Base-by-base conservation (phyloP, 2,888 invertebrate genomes). In the Exocentrus adspersus region DNA sequence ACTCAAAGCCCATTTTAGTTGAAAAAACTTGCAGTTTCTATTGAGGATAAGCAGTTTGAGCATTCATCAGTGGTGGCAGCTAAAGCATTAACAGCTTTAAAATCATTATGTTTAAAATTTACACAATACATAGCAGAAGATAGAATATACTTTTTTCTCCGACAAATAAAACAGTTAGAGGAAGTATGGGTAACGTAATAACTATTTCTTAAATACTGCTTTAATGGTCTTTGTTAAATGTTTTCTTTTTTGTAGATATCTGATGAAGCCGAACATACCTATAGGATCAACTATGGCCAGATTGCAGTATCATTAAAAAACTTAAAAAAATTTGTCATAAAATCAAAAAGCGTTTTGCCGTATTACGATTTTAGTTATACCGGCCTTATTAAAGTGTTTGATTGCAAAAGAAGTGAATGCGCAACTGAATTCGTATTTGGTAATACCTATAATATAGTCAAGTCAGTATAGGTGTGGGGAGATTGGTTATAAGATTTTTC, bases 241-340 rank as follows among this genome's bases (percentile, higher is more conserved):
- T 7, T 2, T 12, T 14, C 42, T 24, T 58, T 60, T 60, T 63
- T 37, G 14, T 28, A 66, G 66, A 60, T 67, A 32, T 48, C 24
- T 32, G 60, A 67, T 24, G 64, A 62, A 42, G 20, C 30, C n/a
- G 59, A 62, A 12, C 53, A 51, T 41, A 28, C 28, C 28, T 54
- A 56, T 16, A 62, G 58, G 30, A 51, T 65, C 10, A 32, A 65
- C 28, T 74, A 68, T 59, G 65, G 68, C 59, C 46, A 52, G 42
- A 60, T 72, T 20, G 65, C 69, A n/a, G 54, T 48, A 28, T 46
- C 61, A 21, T 28, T 74, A 45, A 56, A 65, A 48, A 67, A 68
- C 65, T 59, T 72, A 17, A 66, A 64, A 28, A 72, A 70, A 63
- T 62, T 72, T 52, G 72, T 73, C 41, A 65, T 74, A 12, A 72